Evolutionary conservation across 1,140 invertebrate species (phyloP), one percentile per base, ranked within the genome.

Genomic region (Nasonia longicornis): DNA sequence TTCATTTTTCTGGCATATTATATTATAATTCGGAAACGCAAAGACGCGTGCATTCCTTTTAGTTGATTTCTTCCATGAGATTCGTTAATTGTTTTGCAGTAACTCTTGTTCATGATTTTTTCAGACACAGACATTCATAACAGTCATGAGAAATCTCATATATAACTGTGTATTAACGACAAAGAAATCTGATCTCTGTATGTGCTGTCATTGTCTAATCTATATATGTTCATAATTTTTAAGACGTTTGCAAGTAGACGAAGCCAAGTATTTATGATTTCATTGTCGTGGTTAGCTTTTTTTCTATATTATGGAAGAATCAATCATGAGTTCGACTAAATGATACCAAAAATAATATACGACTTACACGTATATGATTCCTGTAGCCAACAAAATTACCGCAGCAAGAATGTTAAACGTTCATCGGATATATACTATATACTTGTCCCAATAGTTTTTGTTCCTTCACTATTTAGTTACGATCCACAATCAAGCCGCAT

Each of bases 91-190:
- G 66, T 81, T 75, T 81, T 58, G 38, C 58, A 69, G 48, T 70
- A 81, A 70, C 42, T 71, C 48, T 70, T 58, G 79, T 66, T 75
- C 42, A 80, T 66, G 69, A 80, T 38, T 66, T 52, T 77, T 78
- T 77, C 52, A 64, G 29, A 79, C 77, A 79, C 70, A 79, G 77
- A 73, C 70, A 79, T 79, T 72, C 77, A 79, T 79, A 72, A 79
- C 77, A 79, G 35, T 72, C 77, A 71, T 79, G 42, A 79, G 35
- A 79, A 45, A 48, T 75, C 22, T 75, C 48, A 31, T 58, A 58
- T n/a, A n/a, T 75, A 67, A 63, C 14, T 67, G 45, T 75, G 16
- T 75, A 2, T 20, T 48, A 22, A 48, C 67, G 67, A 71, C 67
- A 77, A 71, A 20, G 66, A 81, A 81, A 77, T 70, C 72, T 69